Base-by-base conservation (phyloP, 2,797 vertebrate species). In the Catharus ustulatus region DNA sequence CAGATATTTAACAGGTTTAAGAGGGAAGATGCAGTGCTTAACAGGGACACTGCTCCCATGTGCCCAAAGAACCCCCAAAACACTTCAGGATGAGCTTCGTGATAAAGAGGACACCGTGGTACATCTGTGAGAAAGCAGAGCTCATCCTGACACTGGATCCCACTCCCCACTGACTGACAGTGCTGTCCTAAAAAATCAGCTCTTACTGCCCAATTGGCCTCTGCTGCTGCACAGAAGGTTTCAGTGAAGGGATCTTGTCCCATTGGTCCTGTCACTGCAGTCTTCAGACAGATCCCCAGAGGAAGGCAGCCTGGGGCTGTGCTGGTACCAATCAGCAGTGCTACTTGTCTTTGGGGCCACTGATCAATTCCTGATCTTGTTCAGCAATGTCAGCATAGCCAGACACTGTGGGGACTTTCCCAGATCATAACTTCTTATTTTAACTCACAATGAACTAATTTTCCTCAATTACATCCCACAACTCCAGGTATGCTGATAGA, bases 201-300 rank as follows among this genome's bases (percentile, higher is more conserved):
- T 62, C 43, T 27, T 38, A 26, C 40, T 58, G 24, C 19, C 36
- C 22, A 51, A 3, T 10, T 8, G 11, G 9, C 24, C 67, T 54
- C 23, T 0, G 0, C 42, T n/a, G 49, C 48, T 40, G 48, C 2
- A 6, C n/a, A 46, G 52, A 46, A 61, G 0, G 1, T 30, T 21
- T 12, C 16, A 68, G n/a, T 10, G 8, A 75, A 43, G 43, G 36
- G 32, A 43, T 11, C 30, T 21, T 1, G 5, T n/a, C 61, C 43
- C 73, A 49, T 45, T 1, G 1, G 20, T 61, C 26, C 55, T 11
- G 15, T 21, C 71, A 11, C 66, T 36, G 36, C 4, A 23, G 43
- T n/a, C 23, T 32, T 42, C 72, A 76, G 72, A 63, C 48, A 55
- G 6, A 40, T 10, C 22, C 48, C 24, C 72, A 30, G 36, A 59